Evolutionary conservation across 1,140 invertebrate species (phyloP).

Genomic region (Leptonema lineaticorne): DNA sequence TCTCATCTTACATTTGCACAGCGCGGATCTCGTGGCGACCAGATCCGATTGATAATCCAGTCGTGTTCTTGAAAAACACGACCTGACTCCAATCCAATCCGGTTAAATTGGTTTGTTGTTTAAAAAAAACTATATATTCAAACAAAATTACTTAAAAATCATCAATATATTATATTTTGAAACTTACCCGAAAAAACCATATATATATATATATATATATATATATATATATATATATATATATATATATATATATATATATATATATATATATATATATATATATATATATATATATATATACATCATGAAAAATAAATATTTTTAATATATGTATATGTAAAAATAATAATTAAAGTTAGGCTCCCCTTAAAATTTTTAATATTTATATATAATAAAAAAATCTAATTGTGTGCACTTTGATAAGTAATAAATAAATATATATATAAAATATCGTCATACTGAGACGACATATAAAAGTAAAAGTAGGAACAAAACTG

Average conservation of each 20-base stretch:
- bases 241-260: not conserved
- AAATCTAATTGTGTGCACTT: conserved; percentile 2
- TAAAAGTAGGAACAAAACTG: conserved; percentile 36
- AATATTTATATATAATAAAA: not conserved
- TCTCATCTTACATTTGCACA: conserved; percentile 33
- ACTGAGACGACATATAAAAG: conserved; percentile 24
- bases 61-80: not conserved
- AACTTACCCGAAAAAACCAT: not conserved
- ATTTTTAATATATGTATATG: too few species aligned
- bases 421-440: conserved; percentile 18
- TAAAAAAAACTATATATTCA: not conserved
- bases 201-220: not conserved
- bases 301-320: too few species aligned
- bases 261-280: not conserved
- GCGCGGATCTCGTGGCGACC: conserved; percentile 23
- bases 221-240: not conserved
- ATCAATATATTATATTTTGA: not conserved
- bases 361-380: not conserved
- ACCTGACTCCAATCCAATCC: conserved; percentile 26
- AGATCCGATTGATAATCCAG: conserved; percentile 26
- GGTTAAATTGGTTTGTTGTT: not conserved
- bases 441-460: conserved; percentile 9
- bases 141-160: conserved; percentile 8
- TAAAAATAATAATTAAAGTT: not conserved
- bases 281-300: too few species aligned